phyloP scores from a whole-genome alignment of 2,113 vertebrate species.

The Sprattus sprattus region DNA sequence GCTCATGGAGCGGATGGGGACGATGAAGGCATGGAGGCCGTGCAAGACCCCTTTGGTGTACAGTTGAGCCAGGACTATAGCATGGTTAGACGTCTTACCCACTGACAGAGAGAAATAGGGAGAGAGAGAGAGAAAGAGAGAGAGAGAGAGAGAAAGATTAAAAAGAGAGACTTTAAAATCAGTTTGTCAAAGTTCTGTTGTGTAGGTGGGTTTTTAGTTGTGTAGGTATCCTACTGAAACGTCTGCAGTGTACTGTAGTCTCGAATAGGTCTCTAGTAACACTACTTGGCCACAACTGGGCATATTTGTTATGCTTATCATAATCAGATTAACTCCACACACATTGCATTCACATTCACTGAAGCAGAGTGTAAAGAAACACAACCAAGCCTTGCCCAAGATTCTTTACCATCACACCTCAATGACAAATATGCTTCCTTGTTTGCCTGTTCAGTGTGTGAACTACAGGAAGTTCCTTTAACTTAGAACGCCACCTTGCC shows the following conservation, averaged over 20 bases:
- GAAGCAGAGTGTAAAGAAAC: too few species aligned
- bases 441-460: background rate
- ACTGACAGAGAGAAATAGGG: conserved; percentile 72
- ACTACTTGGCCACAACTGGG: too few species aligned
- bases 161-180: background rate
- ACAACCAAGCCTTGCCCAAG: too few species aligned
- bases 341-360: too few species aligned
- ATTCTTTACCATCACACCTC: background rate
- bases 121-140: background rate
- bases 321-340: too few species aligned
- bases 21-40: conserved; percentile 92
- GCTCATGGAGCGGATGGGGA: conserved; percentile 82
- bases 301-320: too few species aligned
- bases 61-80: conserved; percentile 94
- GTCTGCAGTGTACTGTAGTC: too few species aligned
- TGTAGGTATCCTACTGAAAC: too few species aligned
- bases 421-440: background rate
- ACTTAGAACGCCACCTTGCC: background rate
- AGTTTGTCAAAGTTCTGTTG: too few species aligned
- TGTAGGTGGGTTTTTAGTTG: background rate
- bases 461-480: background rate
- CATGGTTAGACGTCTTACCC: conserved; percentile 94
- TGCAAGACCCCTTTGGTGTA: conserved; percentile 84
- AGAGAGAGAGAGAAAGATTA: background rate
- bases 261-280: too few species aligned